Conservation (phyloP, 1,140 invertebrate species). For the Daktulosphaira vitifoliae region DNA sequence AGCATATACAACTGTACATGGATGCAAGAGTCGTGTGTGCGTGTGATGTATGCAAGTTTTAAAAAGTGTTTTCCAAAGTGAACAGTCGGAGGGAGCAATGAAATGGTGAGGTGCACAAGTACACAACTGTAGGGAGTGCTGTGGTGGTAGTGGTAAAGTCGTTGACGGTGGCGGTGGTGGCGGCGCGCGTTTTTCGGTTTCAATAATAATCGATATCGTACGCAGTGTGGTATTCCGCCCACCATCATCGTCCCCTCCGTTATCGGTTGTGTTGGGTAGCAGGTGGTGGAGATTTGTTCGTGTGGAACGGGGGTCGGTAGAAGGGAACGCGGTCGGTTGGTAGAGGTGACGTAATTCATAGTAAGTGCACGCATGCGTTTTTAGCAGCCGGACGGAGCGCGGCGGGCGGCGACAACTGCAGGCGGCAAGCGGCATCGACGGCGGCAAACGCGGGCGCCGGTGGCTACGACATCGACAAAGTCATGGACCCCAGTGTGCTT, state of each 20-base stretch:
- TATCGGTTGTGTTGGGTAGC: no score
- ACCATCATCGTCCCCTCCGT: no score
- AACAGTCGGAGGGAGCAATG: no score
- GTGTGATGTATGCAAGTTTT: no score
- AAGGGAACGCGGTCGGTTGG: not conserved
- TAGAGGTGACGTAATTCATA: not conserved
- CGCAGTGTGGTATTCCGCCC: not conserved
- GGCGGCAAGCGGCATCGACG: not conserved
- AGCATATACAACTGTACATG: no score
- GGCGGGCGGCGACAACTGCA: not conserved
- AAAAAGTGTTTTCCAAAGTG: no score
- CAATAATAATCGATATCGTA: slow-evolving; percentile 11
- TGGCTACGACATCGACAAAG: slow-evolving; percentile 37
- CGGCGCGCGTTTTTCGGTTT: not conserved
- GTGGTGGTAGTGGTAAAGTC: no score
- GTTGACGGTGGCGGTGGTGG: not conserved
- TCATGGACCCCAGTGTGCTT: slow-evolving; percentile 82
- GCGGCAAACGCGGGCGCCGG: slow-evolving; percentile 25
- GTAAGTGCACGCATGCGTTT: slow-evolving; percentile 10
- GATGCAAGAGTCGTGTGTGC: no score
- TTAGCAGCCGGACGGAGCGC: not conserved
- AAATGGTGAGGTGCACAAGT: no score
- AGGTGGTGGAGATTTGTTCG: no score
- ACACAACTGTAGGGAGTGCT: no score
- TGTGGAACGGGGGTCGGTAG: not conserved